A percentile compares a stretch with the other conserved stretches of the same genome.
Conservation (phyloP, 2,113 vertebrate genomes). For the Hippocampus guttulatus region DNA sequence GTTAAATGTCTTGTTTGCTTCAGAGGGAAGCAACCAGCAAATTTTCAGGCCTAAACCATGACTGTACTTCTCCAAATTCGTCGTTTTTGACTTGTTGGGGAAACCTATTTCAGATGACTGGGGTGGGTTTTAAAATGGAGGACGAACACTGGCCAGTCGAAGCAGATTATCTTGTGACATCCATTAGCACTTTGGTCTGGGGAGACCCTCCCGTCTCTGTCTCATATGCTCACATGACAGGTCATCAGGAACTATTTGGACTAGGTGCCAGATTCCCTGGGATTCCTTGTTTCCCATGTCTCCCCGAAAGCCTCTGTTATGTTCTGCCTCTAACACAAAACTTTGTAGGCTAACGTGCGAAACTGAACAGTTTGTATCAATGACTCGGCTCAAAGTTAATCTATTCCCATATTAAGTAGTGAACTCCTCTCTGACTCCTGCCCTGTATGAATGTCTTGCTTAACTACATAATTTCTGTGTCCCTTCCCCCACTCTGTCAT, state of each 20-base stretch:
- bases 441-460: conserved; percentile 23
- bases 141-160: conserved; percentile 13
- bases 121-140: background rate
- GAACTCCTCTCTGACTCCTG: conserved; percentile 20
- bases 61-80: conserved; percentile 27
- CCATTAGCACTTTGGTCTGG: conserved; percentile 16
- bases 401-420: conserved; percentile 2
- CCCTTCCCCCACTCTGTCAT: conserved; percentile 16
- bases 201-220: conserved; percentile 6
- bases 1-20: background rate
- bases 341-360: conserved; percentile 25
- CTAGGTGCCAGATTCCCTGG: conserved; percentile 62
- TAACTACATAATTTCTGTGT: conserved; percentile 34
- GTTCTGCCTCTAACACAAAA: conserved; percentile 5
- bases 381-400: conserved; percentile 4
- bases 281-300: conserved; percentile 23
- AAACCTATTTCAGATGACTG: conserved; percentile 9
- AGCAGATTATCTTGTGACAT: conserved; percentile 45
- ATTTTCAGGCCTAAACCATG: background rate
- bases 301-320: conserved; percentile 11
- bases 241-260: conserved; percentile 50
- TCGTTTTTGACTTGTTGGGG: background rate
- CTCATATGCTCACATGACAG: conserved; percentile 47
- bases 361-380: conserved; percentile 8
- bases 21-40: background rate